A percentile compares a stretch with the other conserved stretches of the same genome.
These are phyloP conservation scores for Augochlora pura DNA, from an alignment of 1,140 invertebrate species.

Conservation along the genomic window DNA sequence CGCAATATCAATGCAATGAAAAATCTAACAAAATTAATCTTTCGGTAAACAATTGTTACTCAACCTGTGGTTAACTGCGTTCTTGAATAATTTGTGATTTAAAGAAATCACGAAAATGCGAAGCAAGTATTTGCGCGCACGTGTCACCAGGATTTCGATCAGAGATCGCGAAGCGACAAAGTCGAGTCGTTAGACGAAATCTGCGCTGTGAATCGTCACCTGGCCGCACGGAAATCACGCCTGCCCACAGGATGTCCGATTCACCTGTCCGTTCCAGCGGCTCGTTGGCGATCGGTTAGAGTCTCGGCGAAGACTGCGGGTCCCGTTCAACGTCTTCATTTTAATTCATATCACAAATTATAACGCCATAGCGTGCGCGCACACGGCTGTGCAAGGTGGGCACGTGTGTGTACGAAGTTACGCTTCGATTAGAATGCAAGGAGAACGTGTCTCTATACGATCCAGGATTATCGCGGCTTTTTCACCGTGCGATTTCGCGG, in stretches of 20 bases:
- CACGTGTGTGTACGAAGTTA: not conserved
- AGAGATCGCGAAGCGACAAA: too few relatives aligned
- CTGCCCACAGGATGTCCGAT: not conserved
- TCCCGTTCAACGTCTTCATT: not conserved
- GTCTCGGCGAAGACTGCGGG: conserved; percentile 17
- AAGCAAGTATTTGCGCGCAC: too few relatives aligned
- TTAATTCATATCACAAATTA: conserved; percentile 27
- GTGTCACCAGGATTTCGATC: too few relatives aligned
- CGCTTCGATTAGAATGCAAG: not conserved
- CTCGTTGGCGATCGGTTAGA: not conserved
- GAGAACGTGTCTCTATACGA: not conserved
- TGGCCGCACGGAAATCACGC: not conserved
- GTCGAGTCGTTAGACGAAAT: too few relatives aligned
- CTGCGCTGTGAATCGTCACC: not conserved
- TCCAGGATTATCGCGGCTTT: not conserved
- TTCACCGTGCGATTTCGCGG: not conserved
- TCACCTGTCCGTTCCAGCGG: not conserved
- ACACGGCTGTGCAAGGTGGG: too few relatives aligned
- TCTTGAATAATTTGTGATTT: too few relatives aligned
- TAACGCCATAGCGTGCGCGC: not conserved
- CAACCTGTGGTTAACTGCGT: too few relatives aligned
- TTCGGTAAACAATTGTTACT: too few relatives aligned
- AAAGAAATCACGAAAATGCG: too few relatives aligned
- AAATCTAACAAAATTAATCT: too few relatives aligned
- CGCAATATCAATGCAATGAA: too few relatives aligned